Conservation (phyloP, 2,888 invertebrate species). For the Dryomyza anilis region DNA sequence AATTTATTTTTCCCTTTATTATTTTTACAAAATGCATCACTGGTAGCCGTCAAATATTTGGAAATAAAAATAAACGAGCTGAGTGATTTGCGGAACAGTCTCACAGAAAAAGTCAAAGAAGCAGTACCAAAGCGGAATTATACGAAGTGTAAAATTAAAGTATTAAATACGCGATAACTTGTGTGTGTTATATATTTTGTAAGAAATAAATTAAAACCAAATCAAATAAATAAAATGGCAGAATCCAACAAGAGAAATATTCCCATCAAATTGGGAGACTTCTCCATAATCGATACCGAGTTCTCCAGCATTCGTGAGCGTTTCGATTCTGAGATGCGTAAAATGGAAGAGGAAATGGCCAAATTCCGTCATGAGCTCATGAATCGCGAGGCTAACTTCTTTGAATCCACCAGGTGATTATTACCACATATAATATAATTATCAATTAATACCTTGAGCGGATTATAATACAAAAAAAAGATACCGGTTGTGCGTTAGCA, state of each 20-base stretch:
- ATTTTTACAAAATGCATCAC: too few relatives aligned
- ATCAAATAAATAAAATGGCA: constrained; percentile 71
- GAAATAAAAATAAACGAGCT: constrained; percentile 34
- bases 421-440: neutral
- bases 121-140: constrained; percentile 26
- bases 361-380: constrained; percentile 90
- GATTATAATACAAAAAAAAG: constrained; percentile 7
- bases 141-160: neutral
- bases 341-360: constrained; percentile 99
- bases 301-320: constrained; percentile 94
- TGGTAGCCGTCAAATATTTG: constrained; percentile 2
- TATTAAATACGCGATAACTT: neutral
- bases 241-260: constrained; percentile 87
- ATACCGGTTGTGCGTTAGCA: neutral
- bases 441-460: neutral
- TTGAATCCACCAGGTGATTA: constrained; percentile 84
- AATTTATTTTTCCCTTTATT: too few relatives aligned
- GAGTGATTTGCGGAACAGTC: constrained; percentile 36
- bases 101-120: constrained; percentile 32
- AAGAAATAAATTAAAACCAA: neutral
- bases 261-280: constrained; percentile 92
- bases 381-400: constrained; percentile 91
- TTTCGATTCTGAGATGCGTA: constrained; percentile 95
- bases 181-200: too few relatives aligned
- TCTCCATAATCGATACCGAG: constrained; percentile 94